Evolutionary conservation across 2,888 invertebrate species (phyloP).

Genomic region (Caenorhabditis drosophilae): DNA sequence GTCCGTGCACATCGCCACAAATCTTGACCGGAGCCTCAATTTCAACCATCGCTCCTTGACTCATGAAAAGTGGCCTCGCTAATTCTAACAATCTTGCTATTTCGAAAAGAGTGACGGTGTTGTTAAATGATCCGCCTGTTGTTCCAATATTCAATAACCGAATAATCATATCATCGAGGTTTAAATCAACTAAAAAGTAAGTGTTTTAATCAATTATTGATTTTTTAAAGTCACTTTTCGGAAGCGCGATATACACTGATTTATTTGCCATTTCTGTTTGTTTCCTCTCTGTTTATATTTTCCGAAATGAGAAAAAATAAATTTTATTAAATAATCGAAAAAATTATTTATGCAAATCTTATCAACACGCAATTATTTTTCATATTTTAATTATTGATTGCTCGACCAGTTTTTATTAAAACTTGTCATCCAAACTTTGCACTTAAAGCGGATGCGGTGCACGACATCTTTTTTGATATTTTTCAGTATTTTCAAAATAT

Average conservation of each 20-base stretch:
- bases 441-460: no score
- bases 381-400: no score
- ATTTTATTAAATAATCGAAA: no score
- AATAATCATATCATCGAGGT: conserved; percentile 18
- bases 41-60: conserved; percentile 46
- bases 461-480: no score
- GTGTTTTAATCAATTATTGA: neutral
- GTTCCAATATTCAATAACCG: conserved; percentile 20
- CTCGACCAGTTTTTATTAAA: no score
- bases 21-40: conserved; percentile 56
- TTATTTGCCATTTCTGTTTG: conserved; percentile 15
- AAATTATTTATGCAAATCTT: no score
- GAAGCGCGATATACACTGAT: conserved; percentile 7
- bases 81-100: conserved; percentile 6
- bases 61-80: conserved; percentile 17
- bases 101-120: neutral
- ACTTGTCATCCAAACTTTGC: no score
- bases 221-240: conserved; percentile 2
- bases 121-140: conserved; percentile 2
- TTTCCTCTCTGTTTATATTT: no score
- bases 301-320: no score
- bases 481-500: no score
- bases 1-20: conserved; percentile 62
- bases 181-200: conserved; percentile 5
- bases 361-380: no score